Conservation (phyloP, 2,113 vertebrate species). For the Tupaia tana region DNA sequence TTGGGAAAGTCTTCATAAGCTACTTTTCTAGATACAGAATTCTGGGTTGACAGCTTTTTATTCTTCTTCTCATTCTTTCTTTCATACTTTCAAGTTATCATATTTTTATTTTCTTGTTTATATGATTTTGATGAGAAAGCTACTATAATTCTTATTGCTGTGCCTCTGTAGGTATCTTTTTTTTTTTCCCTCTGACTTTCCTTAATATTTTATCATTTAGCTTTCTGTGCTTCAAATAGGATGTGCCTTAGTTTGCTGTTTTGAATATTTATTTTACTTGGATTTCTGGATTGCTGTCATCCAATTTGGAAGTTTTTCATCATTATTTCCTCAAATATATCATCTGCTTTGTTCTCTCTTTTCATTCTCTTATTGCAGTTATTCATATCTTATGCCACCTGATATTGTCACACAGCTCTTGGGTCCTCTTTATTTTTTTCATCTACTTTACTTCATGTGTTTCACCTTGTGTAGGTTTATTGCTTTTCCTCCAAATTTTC, state of each 20-base stretch:
- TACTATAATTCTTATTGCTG: background rate
- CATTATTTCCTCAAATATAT: background rate
- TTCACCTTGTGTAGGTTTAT: background rate
- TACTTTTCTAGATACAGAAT: background rate
- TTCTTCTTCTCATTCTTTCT: background rate
- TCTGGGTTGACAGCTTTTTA: background rate
- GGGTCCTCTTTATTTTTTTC: background rate
- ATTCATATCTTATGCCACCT: background rate
- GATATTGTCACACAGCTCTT: background rate
- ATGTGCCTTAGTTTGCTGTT: background rate
- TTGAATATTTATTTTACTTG: background rate
- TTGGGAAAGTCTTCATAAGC: background rate
- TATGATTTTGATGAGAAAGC: background rate
- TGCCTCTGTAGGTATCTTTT: background rate
- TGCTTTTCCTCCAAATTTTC: background rate
- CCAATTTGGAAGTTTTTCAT: background rate
- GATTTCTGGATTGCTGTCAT: background rate
- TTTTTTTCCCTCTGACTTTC: background rate
- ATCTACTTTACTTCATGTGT: background rate
- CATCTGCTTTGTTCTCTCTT: background rate
- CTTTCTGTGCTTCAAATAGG: background rate
- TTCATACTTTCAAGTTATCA: background rate
- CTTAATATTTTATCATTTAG: background rate
- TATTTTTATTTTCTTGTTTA: background rate
- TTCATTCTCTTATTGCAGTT: background rate